Evolutionary conservation across 2,888 invertebrate genomes (phyloP).

Genomic region (Gnatocerus cornutus): DNA sequence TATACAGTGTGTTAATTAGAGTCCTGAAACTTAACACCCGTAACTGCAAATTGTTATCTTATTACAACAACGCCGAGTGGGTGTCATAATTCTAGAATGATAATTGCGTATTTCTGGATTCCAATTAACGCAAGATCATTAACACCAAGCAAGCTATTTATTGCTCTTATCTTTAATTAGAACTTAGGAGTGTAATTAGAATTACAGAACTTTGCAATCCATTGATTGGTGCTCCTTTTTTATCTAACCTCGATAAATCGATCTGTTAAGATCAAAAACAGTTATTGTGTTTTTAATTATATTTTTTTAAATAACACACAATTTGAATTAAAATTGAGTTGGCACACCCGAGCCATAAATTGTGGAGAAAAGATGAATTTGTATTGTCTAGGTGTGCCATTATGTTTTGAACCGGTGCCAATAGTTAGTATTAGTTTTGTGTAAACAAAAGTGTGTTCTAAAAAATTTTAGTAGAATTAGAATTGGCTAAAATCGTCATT

Average conservation of each 20-base stretch:
- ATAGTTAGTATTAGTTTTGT: too few relatives aligned
- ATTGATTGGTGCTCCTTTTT: background rate
- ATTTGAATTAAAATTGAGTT: too few relatives aligned
- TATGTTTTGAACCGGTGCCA: too few relatives aligned
- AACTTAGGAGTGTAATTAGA: constrained; percentile 10
- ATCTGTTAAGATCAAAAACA: background rate
- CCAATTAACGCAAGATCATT: constrained; percentile 29
- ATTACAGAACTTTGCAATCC: background rate
- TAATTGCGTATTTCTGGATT: constrained; percentile 21
- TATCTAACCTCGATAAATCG: background rate
- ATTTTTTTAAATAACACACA: too few relatives aligned
- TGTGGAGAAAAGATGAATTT: too few relatives aligned
- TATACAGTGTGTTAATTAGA: background rate
- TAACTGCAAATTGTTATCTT: background rate
- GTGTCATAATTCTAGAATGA: constrained; percentile 4
- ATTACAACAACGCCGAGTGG: background rate
- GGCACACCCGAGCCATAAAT: too few relatives aligned
- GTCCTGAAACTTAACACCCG: background rate
- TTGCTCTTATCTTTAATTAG: constrained; percentile 14
- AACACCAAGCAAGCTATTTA: constrained; percentile 5
- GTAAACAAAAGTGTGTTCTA: too few relatives aligned
- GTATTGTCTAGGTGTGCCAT: too few relatives aligned
- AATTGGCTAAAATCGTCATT: too few relatives aligned
- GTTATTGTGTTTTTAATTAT: too few relatives aligned
- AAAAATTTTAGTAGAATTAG: too few relatives aligned